Conservation (phyloP, 2,888 invertebrate genomes). For the Mimachlamys varia region DNA sequence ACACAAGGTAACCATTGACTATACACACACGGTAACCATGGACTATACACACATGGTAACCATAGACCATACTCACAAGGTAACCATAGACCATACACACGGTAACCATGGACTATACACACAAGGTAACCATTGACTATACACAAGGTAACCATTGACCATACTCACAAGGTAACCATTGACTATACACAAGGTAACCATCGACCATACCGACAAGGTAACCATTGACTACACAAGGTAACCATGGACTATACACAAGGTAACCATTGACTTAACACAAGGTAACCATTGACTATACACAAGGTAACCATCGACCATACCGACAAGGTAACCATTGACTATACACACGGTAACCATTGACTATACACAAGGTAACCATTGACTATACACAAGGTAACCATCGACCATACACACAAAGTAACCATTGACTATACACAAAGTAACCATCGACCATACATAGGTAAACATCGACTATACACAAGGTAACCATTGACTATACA, state of each 20-base stretch:
- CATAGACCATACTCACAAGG: not conserved
- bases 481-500: not conserved
- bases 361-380: not conserved
- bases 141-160: not conserved
- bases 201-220: not conserved
- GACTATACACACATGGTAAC: not conserved
- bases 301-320: not conserved
- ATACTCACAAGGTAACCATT: not conserved
- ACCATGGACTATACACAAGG: not conserved
- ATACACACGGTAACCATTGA: not conserved
- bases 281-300: not conserved
- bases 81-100: not conserved
- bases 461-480: not conserved
- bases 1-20: not conserved
- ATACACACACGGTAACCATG: not conserved
- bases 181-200: not conserved
- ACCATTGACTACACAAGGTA: not conserved
- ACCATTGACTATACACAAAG: not conserved
- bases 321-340: not conserved
- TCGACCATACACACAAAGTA: not conserved
- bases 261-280: not conserved
- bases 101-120: not conserved
- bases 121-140: not conserved
- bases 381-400: not conserved
- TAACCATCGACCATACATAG: not conserved